These are phyloP conservation scores for Drosophila tropicalis DNA, from an alignment of 1,140 invertebrate genomes.

Conservation along the genomic window DNA sequence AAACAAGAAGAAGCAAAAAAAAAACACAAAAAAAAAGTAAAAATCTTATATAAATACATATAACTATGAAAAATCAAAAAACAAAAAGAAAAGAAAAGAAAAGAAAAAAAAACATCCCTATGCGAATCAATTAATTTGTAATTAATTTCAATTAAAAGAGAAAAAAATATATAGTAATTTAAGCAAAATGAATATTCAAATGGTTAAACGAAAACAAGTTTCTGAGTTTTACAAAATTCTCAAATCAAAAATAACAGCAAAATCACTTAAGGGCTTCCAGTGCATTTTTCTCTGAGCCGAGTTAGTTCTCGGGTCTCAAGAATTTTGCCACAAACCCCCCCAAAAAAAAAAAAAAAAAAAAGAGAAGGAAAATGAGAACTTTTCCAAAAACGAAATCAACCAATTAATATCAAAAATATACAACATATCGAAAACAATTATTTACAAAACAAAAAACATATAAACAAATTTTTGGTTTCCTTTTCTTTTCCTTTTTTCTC, in stretches of 20 bases:
- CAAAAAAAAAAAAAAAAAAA: too few species aligned
- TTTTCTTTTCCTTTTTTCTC: not conserved
- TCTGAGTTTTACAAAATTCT: slow-evolving; percentile 17
- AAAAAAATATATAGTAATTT: slow-evolving; percentile 29
- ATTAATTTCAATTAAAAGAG: slow-evolving; percentile 80
- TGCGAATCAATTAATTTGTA: slow-evolving; percentile 83
- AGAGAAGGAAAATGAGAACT: slow-evolving; percentile 21
- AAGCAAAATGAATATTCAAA: slow-evolving; percentile 47
- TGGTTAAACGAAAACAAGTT: slow-evolving; percentile 24
- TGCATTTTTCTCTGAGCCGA: slow-evolving; percentile 20
- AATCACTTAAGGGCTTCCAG: slow-evolving; percentile 83
- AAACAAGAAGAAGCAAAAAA: slow-evolving; percentile 37
- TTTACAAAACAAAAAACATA: slow-evolving; percentile 14
- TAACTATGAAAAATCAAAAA: slow-evolving; percentile 20
- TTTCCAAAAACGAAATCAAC: slow-evolving; percentile 35
- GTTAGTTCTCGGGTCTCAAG: not conserved
- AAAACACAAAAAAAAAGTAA: slow-evolving; percentile 32
- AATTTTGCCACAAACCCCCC: slow-evolving; percentile 39
- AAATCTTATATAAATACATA: slow-evolving; percentile 30
- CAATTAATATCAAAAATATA: slow-evolving; percentile 80
- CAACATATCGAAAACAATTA: slow-evolving; percentile 70
- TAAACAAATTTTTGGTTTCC: slow-evolving; percentile 30
- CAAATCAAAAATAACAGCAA: slow-evolving; percentile 49
- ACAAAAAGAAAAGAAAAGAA: too few species aligned
- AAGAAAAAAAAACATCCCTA: slow-evolving; percentile 76